A percentile compares a stretch with the other conserved stretches of the same genome.
Evolutionary conservation across 2,888 invertebrate genomes (phyloP).

Genomic region (Drosophila tripunctata): DNA sequence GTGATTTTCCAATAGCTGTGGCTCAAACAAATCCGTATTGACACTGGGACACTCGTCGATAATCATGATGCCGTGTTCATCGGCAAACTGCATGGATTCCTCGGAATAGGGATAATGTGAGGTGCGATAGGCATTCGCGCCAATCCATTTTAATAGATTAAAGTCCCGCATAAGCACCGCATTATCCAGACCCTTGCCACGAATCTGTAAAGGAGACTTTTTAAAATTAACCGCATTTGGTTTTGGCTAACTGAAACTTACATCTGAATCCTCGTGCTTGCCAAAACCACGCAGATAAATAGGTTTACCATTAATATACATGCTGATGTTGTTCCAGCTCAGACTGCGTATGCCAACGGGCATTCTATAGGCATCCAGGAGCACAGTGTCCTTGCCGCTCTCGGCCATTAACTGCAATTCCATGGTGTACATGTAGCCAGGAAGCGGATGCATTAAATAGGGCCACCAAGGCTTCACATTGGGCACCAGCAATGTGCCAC

Average conservation of each 20-base stretch:
- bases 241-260: slow-evolving; percentile 72
- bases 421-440: slow-evolving; percentile 94
- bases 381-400: slow-evolving; percentile 74
- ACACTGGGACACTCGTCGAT: slow-evolving; percentile 98
- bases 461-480: slow-evolving; percentile 97
- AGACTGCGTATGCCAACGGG: slow-evolving; percentile 94
- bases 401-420: slow-evolving; percentile 85
- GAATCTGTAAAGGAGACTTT: slow-evolving; percentile 86
- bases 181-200: slow-evolving; percentile 96
- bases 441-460: slow-evolving; percentile 91
- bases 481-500: slow-evolving; percentile 88
- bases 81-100: slow-evolving; percentile 97
- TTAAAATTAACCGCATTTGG: no score
- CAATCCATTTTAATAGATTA: slow-evolving; percentile 96
- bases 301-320: slow-evolving; percentile 92
- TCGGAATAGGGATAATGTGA: slow-evolving; percentile 99
- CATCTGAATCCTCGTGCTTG: slow-evolving; percentile 97
- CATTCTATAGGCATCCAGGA: slow-evolving; percentile 90
- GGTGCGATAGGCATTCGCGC: slow-evolving; percentile 97
- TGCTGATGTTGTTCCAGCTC: slow-evolving; percentile 89
- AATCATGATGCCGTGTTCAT: slow-evolving; percentile 95
- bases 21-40: slow-evolving; percentile 90
- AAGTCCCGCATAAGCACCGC: slow-evolving; percentile 95
- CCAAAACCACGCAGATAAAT: slow-evolving; percentile 97
- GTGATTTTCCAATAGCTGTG: slow-evolving; percentile 90